phyloP scores from a whole-genome alignment of 2,888 invertebrate genomes.

The Thecophora atra region DNA sequence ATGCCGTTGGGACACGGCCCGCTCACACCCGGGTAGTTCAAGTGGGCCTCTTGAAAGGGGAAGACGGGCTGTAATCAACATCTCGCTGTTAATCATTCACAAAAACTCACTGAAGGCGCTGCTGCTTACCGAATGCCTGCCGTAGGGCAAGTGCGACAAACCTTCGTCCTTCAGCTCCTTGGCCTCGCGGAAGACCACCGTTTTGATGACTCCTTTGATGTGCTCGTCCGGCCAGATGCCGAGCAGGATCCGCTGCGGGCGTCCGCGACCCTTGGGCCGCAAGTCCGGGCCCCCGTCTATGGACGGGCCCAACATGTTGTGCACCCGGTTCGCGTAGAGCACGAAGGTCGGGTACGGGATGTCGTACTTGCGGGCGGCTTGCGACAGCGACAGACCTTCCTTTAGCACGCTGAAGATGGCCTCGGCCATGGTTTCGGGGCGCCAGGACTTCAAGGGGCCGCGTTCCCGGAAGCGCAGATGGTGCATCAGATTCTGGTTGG shows the following conservation, averaged over 20 bases:
- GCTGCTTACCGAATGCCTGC: constrained; percentile 71
- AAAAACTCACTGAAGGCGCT: background rate
- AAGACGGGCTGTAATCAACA: constrained; percentile 64
- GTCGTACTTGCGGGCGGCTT: constrained; percentile 92
- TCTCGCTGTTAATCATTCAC: background rate
- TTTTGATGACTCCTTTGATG: constrained; percentile 90
- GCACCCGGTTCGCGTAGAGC: constrained; percentile 89
- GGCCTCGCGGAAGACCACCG: constrained; percentile 90
- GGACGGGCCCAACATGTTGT: constrained; percentile 93
- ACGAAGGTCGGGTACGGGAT: constrained; percentile 95
- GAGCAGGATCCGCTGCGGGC: constrained; percentile 88
- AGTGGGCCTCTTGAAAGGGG: constrained; percentile 71
- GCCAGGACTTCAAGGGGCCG: constrained; percentile 91
- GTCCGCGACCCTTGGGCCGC: constrained; percentile 88
- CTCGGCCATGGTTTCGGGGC: constrained; percentile 94
- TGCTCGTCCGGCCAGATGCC: constrained; percentile 96
- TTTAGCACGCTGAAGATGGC: constrained; percentile 92
- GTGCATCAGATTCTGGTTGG: constrained; percentile 89
- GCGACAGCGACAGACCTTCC: constrained; percentile 87
- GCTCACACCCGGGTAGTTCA: constrained; percentile 69
- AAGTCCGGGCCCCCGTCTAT: constrained; percentile 91
- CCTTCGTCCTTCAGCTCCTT: constrained; percentile 81
- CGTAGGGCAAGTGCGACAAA: constrained; percentile 68
- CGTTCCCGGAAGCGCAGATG: constrained; percentile 91
- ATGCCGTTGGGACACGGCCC: constrained; percentile 69